phyloP scores from a whole-genome alignment of 2,797 vertebrate genomes.

The Peromyscus melanophrys region DNA sequence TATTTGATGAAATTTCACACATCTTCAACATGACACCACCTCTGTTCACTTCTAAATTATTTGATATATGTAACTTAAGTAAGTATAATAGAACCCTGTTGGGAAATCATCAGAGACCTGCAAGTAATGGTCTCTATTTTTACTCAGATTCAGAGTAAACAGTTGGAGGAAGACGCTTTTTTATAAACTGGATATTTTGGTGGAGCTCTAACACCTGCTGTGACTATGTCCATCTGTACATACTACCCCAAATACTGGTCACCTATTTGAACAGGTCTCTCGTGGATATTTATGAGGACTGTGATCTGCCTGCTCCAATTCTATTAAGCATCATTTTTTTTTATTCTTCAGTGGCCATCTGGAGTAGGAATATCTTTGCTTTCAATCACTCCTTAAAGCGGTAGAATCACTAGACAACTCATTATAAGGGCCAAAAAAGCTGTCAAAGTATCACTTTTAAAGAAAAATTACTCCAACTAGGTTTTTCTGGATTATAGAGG shows the following conservation, averaged over 20 bases:
- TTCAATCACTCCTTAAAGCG: neutral
- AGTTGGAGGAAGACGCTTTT: neutral
- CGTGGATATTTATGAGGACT: neutral
- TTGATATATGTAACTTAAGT: neutral
- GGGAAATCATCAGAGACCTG: too few relatives aligned
- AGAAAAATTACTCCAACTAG: neutral
- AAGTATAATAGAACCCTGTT: neutral
- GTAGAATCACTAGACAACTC: neutral
- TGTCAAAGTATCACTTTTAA: neutral
- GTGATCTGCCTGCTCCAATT: neutral
- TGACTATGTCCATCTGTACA: too few relatives aligned
- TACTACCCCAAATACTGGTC: neutral
- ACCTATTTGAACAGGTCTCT: neutral
- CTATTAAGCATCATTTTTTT: neutral
- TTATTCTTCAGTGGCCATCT: neutral
- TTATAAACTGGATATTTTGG: neutral
- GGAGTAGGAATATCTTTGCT: neutral
- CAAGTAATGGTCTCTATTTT: too few relatives aligned
- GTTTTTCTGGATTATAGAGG: neutral
- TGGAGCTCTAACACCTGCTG: neutral
- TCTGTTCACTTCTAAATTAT: neutral
- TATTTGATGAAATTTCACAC: neutral
- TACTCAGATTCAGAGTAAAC: neutral
- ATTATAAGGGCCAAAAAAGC: neutral
- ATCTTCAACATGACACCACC: neutral